Base-by-base conservation (phyloP, 92 coral and sea anemone genomes). In the Zoanthus sansibaricus region DNA sequence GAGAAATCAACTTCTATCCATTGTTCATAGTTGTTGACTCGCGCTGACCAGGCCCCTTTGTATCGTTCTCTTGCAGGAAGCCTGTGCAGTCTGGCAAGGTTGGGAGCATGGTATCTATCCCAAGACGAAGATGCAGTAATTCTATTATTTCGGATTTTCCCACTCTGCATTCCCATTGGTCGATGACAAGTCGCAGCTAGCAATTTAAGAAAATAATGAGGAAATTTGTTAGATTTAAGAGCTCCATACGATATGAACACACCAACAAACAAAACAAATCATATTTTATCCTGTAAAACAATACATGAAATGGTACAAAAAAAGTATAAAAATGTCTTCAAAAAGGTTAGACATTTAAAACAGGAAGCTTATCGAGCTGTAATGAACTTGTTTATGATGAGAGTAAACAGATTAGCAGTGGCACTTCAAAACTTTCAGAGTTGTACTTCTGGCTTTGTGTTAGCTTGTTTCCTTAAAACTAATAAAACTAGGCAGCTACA, bases 121-220 rank as follows among this genome's bases (percentile, higher is more conserved):
- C 82, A 82, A 2, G 66, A 59, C 6, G 93, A 91, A 4, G 98
- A 94, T 1, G 98, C 95, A 45, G 95, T 90, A 33, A 94, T 90
- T 76, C 75, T 82, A n/a, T 68, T 86, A 88, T 78, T 73, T 44
- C 78, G 69, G 6, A 94, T 64, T 17, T 93, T 90, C 3, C 91
- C 77, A 72, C 64, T 92, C 66, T 91, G 92, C 83, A 94, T 62
- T 74, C 98, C 98, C 69, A 94, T 74, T 30, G 98, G 87, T 51
- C 62, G 86, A 88, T 92, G 91, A 20, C 98, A 94, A 58, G 68
- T 78, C 0, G 92, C 79, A 72, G 89, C 98, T 94, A 86, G 14
- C 8, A 21, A 76, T 21, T 17, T 7, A 17, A 45, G 3, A 17
- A 20, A 66, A 18, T 4, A 58, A 58, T 11, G 64, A 58, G 64